Conservation (phyloP, 2,888 invertebrate species). For the Aporophyla lueneburgensis region DNA sequence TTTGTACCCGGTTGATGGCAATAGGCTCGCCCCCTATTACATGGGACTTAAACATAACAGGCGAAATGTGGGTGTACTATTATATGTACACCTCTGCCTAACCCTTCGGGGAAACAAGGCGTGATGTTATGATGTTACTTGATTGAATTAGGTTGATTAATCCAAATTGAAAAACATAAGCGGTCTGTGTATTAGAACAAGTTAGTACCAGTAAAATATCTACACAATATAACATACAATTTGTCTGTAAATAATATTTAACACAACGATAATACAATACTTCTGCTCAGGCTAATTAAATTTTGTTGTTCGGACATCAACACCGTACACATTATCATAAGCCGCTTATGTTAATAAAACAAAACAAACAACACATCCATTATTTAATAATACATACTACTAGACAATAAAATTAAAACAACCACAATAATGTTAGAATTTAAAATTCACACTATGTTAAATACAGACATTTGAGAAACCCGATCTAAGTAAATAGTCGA, state of each 20-base stretch:
- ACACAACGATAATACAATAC: background rate
- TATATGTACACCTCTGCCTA: no score
- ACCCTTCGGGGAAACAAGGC: no score
- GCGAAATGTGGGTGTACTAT: no score
- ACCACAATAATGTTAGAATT: constrained; percentile 28
- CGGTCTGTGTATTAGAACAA: background rate
- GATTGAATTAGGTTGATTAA: background rate
- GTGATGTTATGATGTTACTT: no score
- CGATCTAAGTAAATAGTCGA: constrained; percentile 59
- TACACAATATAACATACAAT: background rate
- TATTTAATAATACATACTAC: constrained; percentile 18
- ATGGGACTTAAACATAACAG: no score
- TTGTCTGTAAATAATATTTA: background rate
- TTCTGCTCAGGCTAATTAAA: constrained; percentile 5
- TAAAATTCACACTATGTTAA: constrained; percentile 41
- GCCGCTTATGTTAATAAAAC: constrained; percentile 13
- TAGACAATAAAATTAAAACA: constrained; percentile 32
- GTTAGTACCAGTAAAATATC: no score
- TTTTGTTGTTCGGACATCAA: constrained; percentile 15
- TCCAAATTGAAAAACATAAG: no score
- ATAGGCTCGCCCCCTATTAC: no score
- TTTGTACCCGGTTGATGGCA: no score
- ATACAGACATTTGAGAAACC: constrained; percentile 40
- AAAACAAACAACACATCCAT: constrained; percentile 29
- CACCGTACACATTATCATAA: constrained; percentile 16